phyloP scores from a whole-genome alignment of 2,888 invertebrate genomes.

The Sepioteuthis lessoniana region DNA sequence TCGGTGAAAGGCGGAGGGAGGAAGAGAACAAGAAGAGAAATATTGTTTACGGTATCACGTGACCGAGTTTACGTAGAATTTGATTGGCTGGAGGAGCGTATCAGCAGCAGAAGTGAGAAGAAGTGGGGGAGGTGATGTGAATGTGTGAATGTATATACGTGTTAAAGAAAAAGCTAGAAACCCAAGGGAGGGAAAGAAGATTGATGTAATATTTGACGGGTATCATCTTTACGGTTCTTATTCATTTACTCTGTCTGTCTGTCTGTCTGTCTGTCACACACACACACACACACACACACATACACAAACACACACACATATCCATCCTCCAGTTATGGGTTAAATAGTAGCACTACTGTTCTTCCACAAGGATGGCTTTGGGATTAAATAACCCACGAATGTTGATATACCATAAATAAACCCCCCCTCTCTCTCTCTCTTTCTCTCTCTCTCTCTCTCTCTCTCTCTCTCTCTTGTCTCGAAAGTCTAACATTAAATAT shows the following conservation, averaged over 20 bases:
- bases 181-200: background rate
- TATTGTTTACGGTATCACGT: background rate
- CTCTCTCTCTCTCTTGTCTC: background rate
- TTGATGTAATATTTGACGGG: background rate
- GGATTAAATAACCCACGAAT: no score
- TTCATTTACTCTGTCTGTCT: no score
- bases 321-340: no score
- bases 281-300: no score
- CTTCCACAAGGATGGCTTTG: no score
- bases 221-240: background rate
- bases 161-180: background rate
- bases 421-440: no score
- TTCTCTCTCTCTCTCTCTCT: background rate
- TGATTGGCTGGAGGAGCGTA: background rate
- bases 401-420: no score
- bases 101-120: background rate
- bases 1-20: background rate
- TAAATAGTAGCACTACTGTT: no score
- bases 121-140: background rate
- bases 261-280: no score
- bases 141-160: background rate
- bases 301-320: no score
- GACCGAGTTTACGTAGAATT: background rate
- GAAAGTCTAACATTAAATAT: no score
- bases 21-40: background rate